Conservation (phyloP, 2,888 invertebrate genomes). For the Rapana venosa region DNA sequence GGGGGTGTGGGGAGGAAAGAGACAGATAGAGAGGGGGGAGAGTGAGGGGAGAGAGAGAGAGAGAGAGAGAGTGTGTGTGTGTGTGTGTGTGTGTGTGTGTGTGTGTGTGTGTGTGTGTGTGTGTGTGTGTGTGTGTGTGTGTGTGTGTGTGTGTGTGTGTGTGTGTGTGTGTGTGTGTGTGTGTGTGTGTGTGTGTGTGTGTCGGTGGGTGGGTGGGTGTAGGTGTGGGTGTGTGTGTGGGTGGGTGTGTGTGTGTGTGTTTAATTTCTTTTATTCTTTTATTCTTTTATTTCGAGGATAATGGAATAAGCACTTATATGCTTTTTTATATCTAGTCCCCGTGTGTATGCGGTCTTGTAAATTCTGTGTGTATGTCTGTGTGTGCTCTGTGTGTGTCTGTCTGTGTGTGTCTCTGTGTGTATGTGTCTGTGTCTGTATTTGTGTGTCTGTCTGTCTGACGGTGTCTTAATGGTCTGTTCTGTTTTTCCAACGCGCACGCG, state of each 20-base stretch:
- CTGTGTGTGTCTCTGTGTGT: background rate
- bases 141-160: too few species aligned
- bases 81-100: background rate
- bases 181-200: too few species aligned
- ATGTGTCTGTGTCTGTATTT: background rate
- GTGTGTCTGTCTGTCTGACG: slow-evolving; percentile 12
- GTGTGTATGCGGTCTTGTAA: too few species aligned
- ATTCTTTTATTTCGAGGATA: too few species aligned
- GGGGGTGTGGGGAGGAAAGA: background rate
- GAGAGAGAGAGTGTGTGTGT: background rate
- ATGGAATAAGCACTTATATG: too few species aligned
- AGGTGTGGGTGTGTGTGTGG: background rate
- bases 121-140: background rate
- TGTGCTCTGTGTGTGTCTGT: too few species aligned
- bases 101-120: background rate
- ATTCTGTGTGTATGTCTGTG: too few species aligned
- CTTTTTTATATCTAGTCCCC: too few species aligned
- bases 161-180: too few species aligned
- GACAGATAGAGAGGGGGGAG: background rate
- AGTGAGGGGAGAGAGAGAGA: background rate
- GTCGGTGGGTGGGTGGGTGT: background rate
- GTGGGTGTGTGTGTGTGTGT: background rate
- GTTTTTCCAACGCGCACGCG: background rate
- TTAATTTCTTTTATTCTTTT: too few species aligned
- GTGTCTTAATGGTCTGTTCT: slow-evolving; percentile 4